A percentile compares a stretch with the other conserved stretches of the same genome.
These are phyloP conservation scores for Dryobota labecula DNA, from an alignment of 2,888 invertebrate species.

Conservation along the genomic window DNA sequence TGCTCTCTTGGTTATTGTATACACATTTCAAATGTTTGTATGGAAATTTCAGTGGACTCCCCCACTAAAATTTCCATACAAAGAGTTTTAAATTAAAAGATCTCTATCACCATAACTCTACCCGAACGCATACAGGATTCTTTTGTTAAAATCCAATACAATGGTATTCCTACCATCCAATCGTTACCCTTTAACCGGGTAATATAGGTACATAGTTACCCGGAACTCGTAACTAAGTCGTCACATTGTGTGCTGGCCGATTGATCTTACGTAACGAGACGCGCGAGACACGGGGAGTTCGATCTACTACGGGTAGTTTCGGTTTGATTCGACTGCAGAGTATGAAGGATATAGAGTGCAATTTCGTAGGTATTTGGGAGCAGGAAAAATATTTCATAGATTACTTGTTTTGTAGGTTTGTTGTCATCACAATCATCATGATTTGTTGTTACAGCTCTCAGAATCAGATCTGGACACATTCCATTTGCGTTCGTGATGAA, in stretches of 20 bases:
- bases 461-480: too few relatives aligned
- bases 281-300: slow-evolving; percentile 29
- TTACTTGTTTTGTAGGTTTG: background rate
- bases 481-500: too few relatives aligned
- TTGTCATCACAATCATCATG: too few relatives aligned
- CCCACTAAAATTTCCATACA: too few relatives aligned
- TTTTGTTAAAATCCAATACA: slow-evolving; percentile 35
- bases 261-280: slow-evolving; percentile 54
- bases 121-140: background rate
- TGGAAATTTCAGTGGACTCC: too few relatives aligned
- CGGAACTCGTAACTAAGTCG: slow-evolving; percentile 43
- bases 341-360: slow-evolving; percentile 18
- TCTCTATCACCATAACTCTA: slow-evolving; percentile 10
- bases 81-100: too few relatives aligned
- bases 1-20: too few relatives aligned
- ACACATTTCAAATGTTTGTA: too few relatives aligned
- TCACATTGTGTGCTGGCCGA: slow-evolving; percentile 48
- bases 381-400: background rate
- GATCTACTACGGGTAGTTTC: slow-evolving; percentile 37
- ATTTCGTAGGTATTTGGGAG: background rate
- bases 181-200: slow-evolving; percentile 5
- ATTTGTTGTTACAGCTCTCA: too few relatives aligned
- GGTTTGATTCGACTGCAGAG: background rate
- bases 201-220: background rate
- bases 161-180: background rate